A percentile compares a stretch with the other conserved stretches of the same genome.
phyloP scores from a whole-genome alignment of 2,113 vertebrate species.

The Petrocephalus microphthalmus region DNA sequence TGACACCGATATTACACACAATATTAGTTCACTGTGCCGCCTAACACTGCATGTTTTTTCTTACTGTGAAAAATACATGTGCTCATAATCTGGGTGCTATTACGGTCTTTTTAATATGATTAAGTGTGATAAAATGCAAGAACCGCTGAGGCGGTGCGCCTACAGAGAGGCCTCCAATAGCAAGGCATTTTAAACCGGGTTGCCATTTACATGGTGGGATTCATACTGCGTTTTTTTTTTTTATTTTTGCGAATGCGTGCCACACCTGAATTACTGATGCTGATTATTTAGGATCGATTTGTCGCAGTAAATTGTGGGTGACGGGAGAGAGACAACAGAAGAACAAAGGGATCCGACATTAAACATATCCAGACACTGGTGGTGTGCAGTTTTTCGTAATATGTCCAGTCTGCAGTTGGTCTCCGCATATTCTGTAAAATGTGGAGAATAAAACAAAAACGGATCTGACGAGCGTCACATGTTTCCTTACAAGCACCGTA shows the following conservation, averaged over 20 bases:
- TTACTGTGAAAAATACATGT: neutral
- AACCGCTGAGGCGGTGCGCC: neutral
- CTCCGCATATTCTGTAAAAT: neutral
- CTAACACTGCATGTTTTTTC: neutral
- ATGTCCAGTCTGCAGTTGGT: neutral
- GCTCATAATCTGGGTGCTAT: neutral
- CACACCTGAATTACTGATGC: neutral
- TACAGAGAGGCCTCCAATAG: slow-evolving; percentile 9
- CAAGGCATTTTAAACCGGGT: neutral
- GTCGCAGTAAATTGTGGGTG: neutral
- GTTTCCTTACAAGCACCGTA: neutral
- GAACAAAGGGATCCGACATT: neutral
- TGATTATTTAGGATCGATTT: slow-evolving; percentile 3
- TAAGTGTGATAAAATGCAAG: neutral
- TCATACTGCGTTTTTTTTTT: neutral
- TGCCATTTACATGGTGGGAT: neutral
- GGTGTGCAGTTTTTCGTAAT: neutral
- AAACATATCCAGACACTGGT: neutral
- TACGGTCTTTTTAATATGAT: neutral
- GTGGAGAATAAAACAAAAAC: neutral
- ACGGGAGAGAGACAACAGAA: neutral
- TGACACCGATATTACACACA: neutral
- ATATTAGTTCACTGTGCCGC: neutral
- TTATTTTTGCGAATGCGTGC: neutral
- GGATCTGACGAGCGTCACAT: neutral